Percentiles rank a stretch among this genome's conserved stretches.
Conservation (phyloP, 2,888 invertebrate species). For the Lissocephala sabroskyi region DNA sequence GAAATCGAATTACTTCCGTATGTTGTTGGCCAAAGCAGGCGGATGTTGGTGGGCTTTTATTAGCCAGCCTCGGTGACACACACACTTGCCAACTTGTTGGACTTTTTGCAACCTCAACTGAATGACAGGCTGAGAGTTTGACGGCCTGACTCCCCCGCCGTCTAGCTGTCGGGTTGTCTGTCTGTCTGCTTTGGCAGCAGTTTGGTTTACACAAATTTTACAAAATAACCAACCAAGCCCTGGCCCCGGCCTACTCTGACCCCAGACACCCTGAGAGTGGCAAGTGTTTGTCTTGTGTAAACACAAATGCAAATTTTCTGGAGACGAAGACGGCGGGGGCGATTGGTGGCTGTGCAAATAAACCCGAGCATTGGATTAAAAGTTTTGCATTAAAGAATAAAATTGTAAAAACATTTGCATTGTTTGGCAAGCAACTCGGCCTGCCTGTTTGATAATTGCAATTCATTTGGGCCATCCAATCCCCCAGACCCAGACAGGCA, state of each 20-base stretch:
- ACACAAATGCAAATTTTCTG: conserved; percentile 43
- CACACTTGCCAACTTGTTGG: conserved; percentile 44
- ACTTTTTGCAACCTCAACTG: conserved; percentile 43
- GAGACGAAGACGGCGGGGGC: no score
- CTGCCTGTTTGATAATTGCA: no score
- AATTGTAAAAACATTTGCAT: conserved; percentile 45
- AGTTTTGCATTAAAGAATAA: conserved; percentile 44
- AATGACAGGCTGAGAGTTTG: no score
- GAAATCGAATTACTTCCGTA: conserved; percentile 61
- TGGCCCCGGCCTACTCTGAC: conserved; percentile 25
- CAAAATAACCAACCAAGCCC: no score
- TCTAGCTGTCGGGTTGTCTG: no score
- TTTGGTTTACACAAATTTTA: conserved; percentile 60
- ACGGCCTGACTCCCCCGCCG: no score
- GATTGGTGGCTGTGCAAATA: conserved; percentile 47
- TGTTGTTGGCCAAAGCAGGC: conserved; percentile 16
- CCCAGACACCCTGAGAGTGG: conserved; percentile 8
- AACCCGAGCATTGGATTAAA: conserved; percentile 55
- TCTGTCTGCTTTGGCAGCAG: conserved; percentile 42
- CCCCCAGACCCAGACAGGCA: no score
- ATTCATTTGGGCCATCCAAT: no score
- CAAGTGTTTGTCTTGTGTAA: conserved; percentile 46
- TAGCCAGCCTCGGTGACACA: conserved; percentile 10
- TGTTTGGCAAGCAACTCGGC: conserved; percentile 25
- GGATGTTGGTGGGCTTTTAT: no score